Evolutionary conservation across 2,113 vertebrate species (phyloP).

Genomic region (Lampris megalopsis): DNA sequence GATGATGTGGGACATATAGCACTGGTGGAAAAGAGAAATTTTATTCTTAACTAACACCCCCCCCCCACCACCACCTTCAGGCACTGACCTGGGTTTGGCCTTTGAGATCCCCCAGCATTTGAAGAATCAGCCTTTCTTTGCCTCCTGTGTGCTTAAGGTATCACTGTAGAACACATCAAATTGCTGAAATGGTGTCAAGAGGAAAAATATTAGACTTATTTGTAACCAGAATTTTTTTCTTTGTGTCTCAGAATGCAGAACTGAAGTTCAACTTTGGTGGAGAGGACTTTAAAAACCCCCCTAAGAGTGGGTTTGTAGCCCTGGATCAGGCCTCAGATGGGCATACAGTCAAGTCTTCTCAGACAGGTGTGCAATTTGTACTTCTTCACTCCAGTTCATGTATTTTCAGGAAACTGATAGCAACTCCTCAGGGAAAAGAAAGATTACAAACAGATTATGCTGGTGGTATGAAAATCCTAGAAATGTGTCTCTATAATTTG

Average conservation of each 20-base stretch:
- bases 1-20: background rate
- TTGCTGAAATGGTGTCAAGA: background rate
- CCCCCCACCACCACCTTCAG: constrained; percentile 67
- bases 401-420: background rate
- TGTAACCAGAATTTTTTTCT: background rate
- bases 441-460: background rate
- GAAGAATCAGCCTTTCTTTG: constrained; percentile 91
- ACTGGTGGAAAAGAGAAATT: background rate
- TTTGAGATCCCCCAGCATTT: constrained; percentile 92
- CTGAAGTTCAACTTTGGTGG: constrained; percentile 97
- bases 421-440: too few species aligned
- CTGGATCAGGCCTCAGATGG: constrained; percentile 87
- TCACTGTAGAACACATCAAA: background rate
- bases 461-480: background rate
- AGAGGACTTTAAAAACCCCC: constrained; percentile 91
- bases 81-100: constrained; percentile 92
- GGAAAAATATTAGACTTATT: too few species aligned
- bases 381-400: background rate
- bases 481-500: too few species aligned
- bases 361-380: constrained; percentile 83
- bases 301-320: constrained; percentile 90
- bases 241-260: constrained; percentile 89
- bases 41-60: background rate
- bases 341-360: constrained; percentile 89
- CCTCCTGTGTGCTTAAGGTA: constrained; percentile 98